Conservation (phyloP, 2,797 vertebrate species). For the Nyctalus aviator region DNA sequence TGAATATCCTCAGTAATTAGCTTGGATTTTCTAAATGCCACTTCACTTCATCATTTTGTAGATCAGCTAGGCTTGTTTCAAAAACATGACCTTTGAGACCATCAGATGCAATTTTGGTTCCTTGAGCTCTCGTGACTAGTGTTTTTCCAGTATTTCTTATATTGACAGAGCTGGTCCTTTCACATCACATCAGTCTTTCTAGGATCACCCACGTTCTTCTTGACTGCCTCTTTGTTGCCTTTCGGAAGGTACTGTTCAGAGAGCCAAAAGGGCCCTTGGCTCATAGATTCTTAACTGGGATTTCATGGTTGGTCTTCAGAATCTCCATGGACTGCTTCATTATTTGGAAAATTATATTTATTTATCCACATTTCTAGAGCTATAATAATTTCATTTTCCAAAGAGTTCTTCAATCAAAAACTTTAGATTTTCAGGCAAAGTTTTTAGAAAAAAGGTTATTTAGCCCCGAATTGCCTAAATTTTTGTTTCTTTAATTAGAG, state of each 20-base stretch:
- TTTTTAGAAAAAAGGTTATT: constrained; percentile 31
- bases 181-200: not conserved
- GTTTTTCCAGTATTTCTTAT: not conserved
- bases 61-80: no score
- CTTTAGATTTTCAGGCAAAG: not conserved
- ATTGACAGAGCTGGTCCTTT: not conserved
- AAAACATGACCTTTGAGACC: no score
- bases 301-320: not conserved
- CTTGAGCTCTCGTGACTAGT: not conserved
- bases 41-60: no score
- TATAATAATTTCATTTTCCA: constrained; percentile 17
- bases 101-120: no score
- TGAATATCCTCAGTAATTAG: no score
- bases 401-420: not conserved
- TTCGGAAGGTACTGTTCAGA: not conserved
- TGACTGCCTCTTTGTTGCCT: not conserved
- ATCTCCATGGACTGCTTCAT: not conserved
- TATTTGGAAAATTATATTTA: constrained; percentile 40
- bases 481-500: constrained; percentile 51
- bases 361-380: not conserved
- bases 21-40: no score
- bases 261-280: not conserved
- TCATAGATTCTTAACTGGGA: not conserved
- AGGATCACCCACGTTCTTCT: not conserved
- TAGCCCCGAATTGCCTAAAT: not conserved